Percentiles rank a stretch among this genome's conserved stretches.
phyloP scores from a whole-genome alignment of 2,113 vertebrate species.

The Ptyas mucosa region DNA sequence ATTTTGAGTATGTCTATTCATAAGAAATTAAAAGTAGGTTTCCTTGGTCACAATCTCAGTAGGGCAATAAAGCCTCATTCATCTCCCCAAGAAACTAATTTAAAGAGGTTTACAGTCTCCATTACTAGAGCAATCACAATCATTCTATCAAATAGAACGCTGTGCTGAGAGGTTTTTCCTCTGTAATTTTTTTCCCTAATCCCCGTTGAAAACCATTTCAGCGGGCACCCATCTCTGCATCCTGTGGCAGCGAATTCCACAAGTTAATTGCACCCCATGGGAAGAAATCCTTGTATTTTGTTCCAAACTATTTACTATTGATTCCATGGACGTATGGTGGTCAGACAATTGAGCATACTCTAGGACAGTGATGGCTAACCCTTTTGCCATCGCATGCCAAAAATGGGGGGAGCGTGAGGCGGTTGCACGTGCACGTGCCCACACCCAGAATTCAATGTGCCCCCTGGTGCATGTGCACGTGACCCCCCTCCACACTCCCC shows the following conservation, averaged over 20 bases:
- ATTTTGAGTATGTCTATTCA: background rate
- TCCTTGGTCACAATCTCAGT: background rate
- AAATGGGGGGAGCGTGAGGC: no score
- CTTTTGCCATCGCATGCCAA: no score
- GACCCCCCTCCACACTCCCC: no score
- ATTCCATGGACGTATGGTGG: background rate
- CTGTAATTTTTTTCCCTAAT: background rate
- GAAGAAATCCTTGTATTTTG: background rate
- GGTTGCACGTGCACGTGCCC: no score
- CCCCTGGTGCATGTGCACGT: no score
- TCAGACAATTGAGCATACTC: background rate
- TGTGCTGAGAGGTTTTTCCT: background rate
- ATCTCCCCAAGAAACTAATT: background rate
- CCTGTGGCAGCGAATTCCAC: background rate
- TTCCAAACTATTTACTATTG: background rate
- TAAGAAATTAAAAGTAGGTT: background rate
- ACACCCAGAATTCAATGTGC: no score
- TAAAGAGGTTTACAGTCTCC: background rate
- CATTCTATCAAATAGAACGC: background rate
- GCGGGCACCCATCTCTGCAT: background rate
- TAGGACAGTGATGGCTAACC: no score
- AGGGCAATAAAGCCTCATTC: background rate
- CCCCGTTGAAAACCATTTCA: background rate
- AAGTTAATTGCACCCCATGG: background rate
- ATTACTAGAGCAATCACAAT: background rate